Evolutionary conservation across 2,888 invertebrate species (phyloP).

Genomic region (Callimorpha dominula): DNA sequence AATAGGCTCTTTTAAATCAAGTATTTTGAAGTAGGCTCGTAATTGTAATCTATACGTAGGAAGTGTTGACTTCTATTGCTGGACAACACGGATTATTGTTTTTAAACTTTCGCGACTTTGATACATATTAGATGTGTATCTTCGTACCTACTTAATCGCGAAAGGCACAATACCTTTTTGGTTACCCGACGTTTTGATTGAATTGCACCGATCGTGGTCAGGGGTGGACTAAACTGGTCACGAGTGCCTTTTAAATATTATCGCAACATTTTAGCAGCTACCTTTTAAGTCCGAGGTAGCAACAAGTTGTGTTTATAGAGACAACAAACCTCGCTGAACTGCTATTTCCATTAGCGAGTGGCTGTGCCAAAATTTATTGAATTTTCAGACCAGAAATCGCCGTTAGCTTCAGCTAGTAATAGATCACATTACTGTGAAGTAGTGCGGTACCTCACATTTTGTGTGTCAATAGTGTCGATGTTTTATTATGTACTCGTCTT

Average conservation of each 20-base stretch:
- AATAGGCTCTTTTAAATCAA: too few relatives aligned
- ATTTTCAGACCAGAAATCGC: constrained; percentile 4
- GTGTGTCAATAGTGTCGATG: not conserved
- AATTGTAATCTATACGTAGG: not conserved
- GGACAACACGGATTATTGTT: not conserved
- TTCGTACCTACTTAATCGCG: too few relatives aligned
- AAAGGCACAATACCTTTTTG: too few relatives aligned
- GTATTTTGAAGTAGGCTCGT: too few relatives aligned
- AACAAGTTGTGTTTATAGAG: constrained; percentile 2
- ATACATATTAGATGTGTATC: too few relatives aligned
- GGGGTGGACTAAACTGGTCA: too few relatives aligned
- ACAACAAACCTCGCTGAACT: not conserved
- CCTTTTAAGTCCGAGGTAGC: not conserved
- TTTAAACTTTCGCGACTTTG: too few relatives aligned
- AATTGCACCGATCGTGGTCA: too few relatives aligned
- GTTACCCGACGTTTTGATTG: too few relatives aligned
- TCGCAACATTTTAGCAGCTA: not conserved
- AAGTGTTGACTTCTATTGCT: not conserved
- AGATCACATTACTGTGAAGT: constrained; percentile 2
- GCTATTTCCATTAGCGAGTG: constrained; percentile 10
- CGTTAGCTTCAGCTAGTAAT: not conserved
- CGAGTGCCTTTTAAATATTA: too few relatives aligned
- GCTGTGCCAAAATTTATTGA: constrained; percentile 12
- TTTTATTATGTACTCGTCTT: too few relatives aligned
- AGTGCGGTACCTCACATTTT: not conserved